Conservation (phyloP, 2,888 invertebrate genomes). For the Allygus modestus region DNA sequence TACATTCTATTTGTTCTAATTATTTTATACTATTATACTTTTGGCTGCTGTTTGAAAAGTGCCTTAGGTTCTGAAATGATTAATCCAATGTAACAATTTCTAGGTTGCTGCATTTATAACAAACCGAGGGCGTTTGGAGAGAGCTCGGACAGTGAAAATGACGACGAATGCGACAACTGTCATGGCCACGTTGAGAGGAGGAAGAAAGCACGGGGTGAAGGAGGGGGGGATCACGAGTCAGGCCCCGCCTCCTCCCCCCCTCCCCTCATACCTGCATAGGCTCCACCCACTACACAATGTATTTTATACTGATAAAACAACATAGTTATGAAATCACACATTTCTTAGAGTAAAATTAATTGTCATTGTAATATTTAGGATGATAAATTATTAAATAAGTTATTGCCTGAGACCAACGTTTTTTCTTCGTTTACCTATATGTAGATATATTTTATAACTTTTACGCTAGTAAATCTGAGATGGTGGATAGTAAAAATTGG, state of each 20-base stretch:
- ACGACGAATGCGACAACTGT: conserved; percentile 93
- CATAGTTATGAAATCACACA: neutral
- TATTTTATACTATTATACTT: too few species aligned
- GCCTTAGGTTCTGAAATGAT: too few species aligned
- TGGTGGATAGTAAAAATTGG: too few species aligned
- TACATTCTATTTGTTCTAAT: too few species aligned
- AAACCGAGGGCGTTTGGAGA: conserved; percentile 93
- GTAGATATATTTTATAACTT: too few species aligned
- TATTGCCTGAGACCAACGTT: neutral
- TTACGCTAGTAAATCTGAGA: too few species aligned
- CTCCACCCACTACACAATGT: neutral
- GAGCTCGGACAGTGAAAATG: conserved; percentile 84
- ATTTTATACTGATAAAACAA: conserved; percentile 25
- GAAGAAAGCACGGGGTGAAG: conserved; percentile 71
- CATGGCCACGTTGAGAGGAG: conserved; percentile 87
- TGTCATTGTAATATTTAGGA: neutral
- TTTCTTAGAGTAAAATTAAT: neutral
- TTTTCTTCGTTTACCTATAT: too few species aligned
- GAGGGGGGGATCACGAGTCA: neutral
- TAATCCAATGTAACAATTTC: too few species aligned
- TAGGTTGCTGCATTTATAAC: conserved; percentile 96
- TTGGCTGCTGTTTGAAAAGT: too few species aligned
- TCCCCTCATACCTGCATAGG: conserved; percentile 48
- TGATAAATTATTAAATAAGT: conserved; percentile 24
- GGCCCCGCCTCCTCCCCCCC: neutral